Base-by-base conservation (phyloP, 1,140 invertebrate genomes). In the Bombus confusus region DNA sequence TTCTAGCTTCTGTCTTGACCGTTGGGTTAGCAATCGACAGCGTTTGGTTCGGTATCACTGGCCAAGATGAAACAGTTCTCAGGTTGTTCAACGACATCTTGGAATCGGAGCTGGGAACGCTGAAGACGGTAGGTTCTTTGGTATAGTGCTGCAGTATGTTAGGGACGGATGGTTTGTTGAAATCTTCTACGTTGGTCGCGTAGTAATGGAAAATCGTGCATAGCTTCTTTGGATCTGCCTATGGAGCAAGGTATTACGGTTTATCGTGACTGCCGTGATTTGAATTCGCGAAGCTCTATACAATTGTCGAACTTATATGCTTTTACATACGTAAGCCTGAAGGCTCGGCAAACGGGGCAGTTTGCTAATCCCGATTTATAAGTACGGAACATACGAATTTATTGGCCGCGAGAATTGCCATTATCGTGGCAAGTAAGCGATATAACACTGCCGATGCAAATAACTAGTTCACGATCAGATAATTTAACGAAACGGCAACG, bases 191-290 rank as follows among this genome's bases (percentile, higher is more conserved):
- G 43, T 18, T 34, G 64, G 41, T 86, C 34, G 62, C 66, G 64
- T 86, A 82, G 71, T 78, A 71, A 8, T 78, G 87, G 52, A 88
- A 69, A 3, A 78, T 57, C 6, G 79, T 47, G 22, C 73, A 31
- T n/a, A 88, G 41, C 57, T 86, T 88, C 71, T 74, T 41, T 25
- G 88, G 87, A 25, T 78, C 37, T 18, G 69, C 37, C 87, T 89
- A 79, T 15, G 37, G 34, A 66, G 6, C 5, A 37, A n/a, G 28
- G 47, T 52, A 52, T 52, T 25, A 57, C 1, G 22, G 8, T 43
- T 78, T 43, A 43, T 62, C n/a, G 18, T 25, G 10, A 59, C 3
- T 13, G 2, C 3, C 5, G 3, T n/a, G 28, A 62, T 62, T 62
- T 62, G 59, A n/a, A 62, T 62, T 3, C n/a, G 10, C 12, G 28